These are phyloP conservation scores for Atractosteus spatula DNA, from an alignment of 2,113 vertebrate genomes.

Conservation along the genomic window DNA sequence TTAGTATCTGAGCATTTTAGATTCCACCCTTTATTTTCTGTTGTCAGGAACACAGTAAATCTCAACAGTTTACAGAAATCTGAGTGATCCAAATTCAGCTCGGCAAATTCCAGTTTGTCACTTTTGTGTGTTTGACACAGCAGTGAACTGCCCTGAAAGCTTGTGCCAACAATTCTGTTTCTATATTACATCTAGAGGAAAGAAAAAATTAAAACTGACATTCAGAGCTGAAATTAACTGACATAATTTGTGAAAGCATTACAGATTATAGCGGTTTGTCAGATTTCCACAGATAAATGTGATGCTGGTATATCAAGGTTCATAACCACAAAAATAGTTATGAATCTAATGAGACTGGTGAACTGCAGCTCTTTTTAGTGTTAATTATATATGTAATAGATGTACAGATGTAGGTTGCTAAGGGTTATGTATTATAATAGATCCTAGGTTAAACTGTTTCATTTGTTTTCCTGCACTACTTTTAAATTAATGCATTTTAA, in stretches of 20 bases:
- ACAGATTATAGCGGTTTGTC: conserved; percentile 19
- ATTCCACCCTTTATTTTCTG: no score
- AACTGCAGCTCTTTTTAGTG: background rate
- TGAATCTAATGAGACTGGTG: background rate
- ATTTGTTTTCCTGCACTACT: no score
- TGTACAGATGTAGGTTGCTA: no score
- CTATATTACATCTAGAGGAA: background rate
- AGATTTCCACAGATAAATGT: conserved; percentile 3
- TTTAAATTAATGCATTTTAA: no score
- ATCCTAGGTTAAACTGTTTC: no score
- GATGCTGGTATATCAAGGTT: background rate
- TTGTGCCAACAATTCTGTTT: background rate
- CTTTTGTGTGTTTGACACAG: background rate
- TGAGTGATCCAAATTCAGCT: background rate
- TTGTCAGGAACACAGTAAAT: background rate
- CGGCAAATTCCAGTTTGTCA: background rate
- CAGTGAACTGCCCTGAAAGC: conserved; percentile 10
- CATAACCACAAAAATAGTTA: background rate
- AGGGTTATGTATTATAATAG: no score
- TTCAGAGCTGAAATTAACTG: conserved; percentile 15
- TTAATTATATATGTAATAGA: no score
- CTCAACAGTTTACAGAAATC: background rate
- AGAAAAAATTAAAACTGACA: conserved; percentile 9
- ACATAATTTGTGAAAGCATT: conserved; percentile 18
- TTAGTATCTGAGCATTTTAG: no score